phyloP scores from a whole-genome alignment of 2,888 invertebrate genomes.

The Yponomeuta plumbellus region DNA sequence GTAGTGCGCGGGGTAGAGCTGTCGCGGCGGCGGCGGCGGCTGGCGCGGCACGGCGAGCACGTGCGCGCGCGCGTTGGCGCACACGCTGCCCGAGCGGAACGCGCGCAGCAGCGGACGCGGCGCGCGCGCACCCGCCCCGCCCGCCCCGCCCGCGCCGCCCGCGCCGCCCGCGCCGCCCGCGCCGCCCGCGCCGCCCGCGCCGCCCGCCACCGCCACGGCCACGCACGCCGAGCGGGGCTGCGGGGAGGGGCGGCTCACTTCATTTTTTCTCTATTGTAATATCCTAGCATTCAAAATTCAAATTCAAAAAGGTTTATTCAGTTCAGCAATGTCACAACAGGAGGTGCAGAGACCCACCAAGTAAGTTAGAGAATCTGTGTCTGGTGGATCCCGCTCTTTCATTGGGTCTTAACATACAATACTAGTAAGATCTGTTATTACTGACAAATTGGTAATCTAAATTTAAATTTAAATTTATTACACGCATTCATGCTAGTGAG shows the following conservation, averaged over 20 bases:
- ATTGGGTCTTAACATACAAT: too few species aligned
- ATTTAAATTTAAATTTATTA: too few species aligned
- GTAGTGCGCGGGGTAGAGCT: constrained; percentile 55
- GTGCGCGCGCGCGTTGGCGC: constrained; percentile 84
- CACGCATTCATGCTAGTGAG: too few species aligned
- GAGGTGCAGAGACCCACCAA: too few species aligned
- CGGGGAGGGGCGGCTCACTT: background rate
- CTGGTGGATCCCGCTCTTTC: too few species aligned
- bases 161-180: constrained; percentile 31
- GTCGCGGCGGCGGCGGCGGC: constrained; percentile 25
- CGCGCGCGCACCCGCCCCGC: constrained; percentile 39
- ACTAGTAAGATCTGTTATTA: too few species aligned
- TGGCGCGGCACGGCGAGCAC: constrained; percentile 73
- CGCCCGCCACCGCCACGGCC: constrained; percentile 40
- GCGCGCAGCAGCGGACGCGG: constrained; percentile 70
- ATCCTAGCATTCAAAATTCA: too few species aligned
- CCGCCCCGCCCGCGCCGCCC: constrained; percentile 21
- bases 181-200: constrained; percentile 23
- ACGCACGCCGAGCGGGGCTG: constrained; percentile 23
- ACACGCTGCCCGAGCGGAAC: constrained; percentile 84
- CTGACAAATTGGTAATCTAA: too few species aligned
- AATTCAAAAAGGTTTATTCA: too few species aligned
- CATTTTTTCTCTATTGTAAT: too few species aligned
- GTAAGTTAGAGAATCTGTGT: too few species aligned
- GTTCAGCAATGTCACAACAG: too few species aligned